Conservation (phyloP, 23 tunicate genomes). For the Oikopleura vanhoeffeni region DNA sequence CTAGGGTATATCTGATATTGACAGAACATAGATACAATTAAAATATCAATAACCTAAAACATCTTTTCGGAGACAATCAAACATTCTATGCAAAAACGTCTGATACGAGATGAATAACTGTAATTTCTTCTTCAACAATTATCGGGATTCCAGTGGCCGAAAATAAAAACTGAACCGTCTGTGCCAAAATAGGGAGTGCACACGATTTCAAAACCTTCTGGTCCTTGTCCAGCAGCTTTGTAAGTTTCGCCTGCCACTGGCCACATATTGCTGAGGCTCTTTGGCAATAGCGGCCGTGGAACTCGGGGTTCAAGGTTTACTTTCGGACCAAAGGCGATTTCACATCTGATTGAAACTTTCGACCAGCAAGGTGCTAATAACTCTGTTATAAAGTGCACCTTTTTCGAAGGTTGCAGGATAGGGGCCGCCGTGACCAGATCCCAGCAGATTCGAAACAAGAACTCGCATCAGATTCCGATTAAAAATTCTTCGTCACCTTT, state of each 20-base stretch:
- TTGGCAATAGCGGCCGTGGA: background rate
- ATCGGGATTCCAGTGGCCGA: background rate
- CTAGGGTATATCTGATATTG: no score
- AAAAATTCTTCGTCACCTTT: slow-evolving; percentile 12
- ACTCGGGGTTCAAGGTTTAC: background rate
- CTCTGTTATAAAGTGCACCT: background rate
- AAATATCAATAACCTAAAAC: slow-evolving; percentile 23
- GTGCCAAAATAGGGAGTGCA: background rate
- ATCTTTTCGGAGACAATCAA: slow-evolving; percentile 78
- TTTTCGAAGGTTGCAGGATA: background rate
- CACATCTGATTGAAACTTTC: background rate
- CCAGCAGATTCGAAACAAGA: background rate
- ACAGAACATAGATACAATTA: no score
- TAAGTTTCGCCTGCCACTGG: background rate
- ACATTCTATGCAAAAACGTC: slow-evolving; percentile 92
- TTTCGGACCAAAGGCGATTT: background rate
- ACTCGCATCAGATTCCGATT: background rate
- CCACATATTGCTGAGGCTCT: background rate
- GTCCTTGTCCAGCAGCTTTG: slow-evolving; percentile 15
- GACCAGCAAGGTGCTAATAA: background rate
- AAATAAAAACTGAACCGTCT: background rate
- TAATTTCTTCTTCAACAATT: no score
- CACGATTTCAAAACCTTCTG: background rate
- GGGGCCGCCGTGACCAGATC: background rate
- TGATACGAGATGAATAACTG: no score